Conservation (phyloP, 2,888 invertebrate species). For the Melolontha melolontha region DNA sequence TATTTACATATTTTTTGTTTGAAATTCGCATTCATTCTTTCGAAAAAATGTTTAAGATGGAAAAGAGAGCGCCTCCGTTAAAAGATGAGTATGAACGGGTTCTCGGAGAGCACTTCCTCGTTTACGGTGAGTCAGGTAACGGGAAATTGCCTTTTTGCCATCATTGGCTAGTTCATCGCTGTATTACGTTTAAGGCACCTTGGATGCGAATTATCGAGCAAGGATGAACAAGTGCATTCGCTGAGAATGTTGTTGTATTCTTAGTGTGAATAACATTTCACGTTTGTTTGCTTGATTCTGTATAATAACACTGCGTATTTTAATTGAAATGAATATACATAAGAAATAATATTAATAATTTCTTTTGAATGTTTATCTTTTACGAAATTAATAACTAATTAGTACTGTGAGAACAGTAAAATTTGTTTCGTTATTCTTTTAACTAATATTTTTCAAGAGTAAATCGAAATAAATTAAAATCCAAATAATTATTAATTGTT, state of each 20-base stretch:
- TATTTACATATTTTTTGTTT: no score
- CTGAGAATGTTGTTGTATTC: neutral
- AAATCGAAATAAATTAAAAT: no score
- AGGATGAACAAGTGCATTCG: conserved; percentile 18
- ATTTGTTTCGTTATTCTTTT: no score
- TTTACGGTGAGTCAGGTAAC: conserved; percentile 49
- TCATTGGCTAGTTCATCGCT: conserved; percentile 16
- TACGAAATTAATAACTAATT: no score
- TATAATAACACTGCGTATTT: neutral
- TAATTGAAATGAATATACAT: no score
- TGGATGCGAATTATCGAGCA: conserved; percentile 7
- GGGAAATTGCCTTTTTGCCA: conserved; percentile 45
- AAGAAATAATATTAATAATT: no score
- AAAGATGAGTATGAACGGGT: conserved; percentile 47
- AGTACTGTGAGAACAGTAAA: no score
- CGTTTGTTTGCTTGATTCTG: neutral
- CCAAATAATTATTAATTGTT: no score
- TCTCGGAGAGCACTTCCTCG: conserved; percentile 48
- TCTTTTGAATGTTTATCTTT: no score
- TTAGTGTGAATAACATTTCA: neutral
- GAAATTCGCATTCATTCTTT: neutral
- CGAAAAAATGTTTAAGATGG: conserved; percentile 14
- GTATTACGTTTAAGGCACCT: conserved; percentile 14
- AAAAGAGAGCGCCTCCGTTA: conserved; percentile 20
- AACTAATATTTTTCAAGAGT: no score